Percentiles rank a stretch among this genome's conserved stretches.
Conservation (phyloP, 2,888 invertebrate species). For the Nomada fabriciana region DNA sequence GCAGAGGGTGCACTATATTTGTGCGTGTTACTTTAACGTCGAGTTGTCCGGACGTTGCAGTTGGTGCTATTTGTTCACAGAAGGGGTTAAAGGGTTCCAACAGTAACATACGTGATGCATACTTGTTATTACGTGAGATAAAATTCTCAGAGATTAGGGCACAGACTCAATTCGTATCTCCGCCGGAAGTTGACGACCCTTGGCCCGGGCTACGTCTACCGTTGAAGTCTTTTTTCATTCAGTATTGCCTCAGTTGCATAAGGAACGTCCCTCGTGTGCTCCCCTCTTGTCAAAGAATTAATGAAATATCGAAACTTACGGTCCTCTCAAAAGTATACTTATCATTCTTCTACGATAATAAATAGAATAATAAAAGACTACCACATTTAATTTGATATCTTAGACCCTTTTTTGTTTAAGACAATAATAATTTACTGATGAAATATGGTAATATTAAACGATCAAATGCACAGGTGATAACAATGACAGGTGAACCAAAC, state of each 20-base stretch:
- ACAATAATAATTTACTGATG: too few species aligned
- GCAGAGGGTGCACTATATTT: conserved; percentile 47
- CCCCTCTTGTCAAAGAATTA: background rate
- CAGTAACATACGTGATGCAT: conserved; percentile 37
- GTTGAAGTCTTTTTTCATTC: conserved; percentile 21
- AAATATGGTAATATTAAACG: too few species aligned
- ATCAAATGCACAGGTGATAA: too few species aligned
- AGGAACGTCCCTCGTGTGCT: conserved; percentile 31
- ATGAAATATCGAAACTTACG: background rate
- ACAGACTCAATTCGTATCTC: conserved; percentile 70
- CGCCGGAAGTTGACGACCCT: conserved; percentile 69
- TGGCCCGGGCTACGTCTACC: conserved; percentile 7
- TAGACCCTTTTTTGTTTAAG: too few species aligned
- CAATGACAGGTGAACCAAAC: too few species aligned
- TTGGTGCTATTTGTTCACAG: conserved; percentile 57
- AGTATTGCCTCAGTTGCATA: conserved; percentile 39
- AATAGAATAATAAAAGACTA: too few species aligned
- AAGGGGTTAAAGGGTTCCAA: conserved; percentile 66
- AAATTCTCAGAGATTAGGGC: conserved; percentile 71
- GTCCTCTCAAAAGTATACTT: too few species aligned
- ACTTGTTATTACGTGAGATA: conserved; percentile 71
- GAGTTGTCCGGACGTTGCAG: conserved; percentile 49
- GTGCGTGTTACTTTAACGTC: conserved; percentile 18
- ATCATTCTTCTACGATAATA: too few species aligned
- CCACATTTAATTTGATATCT: too few species aligned